Evolutionary conservation across 2,888 invertebrate species (phyloP), one percentile per base, ranked within the genome.

Genomic region (Ectemnius continuus): DNA sequence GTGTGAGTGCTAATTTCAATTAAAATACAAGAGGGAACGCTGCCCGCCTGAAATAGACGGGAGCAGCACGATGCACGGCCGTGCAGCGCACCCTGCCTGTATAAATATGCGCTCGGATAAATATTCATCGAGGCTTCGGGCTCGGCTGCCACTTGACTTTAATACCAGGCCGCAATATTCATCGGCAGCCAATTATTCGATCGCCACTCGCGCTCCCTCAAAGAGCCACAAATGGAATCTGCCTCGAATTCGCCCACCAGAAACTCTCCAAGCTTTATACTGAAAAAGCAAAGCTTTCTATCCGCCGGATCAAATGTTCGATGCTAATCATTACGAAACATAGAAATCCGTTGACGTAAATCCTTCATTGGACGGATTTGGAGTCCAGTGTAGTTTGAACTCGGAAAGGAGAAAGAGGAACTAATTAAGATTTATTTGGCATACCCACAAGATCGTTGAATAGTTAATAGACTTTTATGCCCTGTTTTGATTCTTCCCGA

Each of bases 1-100:
- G 36, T 66, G 23, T 62, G 61, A 61, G 74, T 71, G 69, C 45
- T 73, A 64, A 79, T 73, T 79, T 76, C 67, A 66, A 75, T 70
- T 72, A 66, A 36, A 28, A 63, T 60, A 66, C 56, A 36, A 36
- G 36, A 36, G 36, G 36, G 36, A 36, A 36, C 58, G 58, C 56
- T 61, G 57, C 4, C 61, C 13, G 46, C 52, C 62, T 52, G 18
- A 58, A 63, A 61, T 64, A 59, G 65, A 59, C 28, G 26, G 56
- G 61, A 58, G 64, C n/a, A 23, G 23, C 13, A 20, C 26, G 61
- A 47, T 26, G 47, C 18, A 23, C 36, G 1, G 13, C 28, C 63
- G 46, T 64, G 36, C 52, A 14, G 5, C n/a, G 52, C 52, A 52
- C 52, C 52, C 52, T 14, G 16, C 52, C 52, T n/a, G 52, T 52